phyloP scores from a whole-genome alignment of 2,797 vertebrate genomes.

The Acomys russatus region DNA sequence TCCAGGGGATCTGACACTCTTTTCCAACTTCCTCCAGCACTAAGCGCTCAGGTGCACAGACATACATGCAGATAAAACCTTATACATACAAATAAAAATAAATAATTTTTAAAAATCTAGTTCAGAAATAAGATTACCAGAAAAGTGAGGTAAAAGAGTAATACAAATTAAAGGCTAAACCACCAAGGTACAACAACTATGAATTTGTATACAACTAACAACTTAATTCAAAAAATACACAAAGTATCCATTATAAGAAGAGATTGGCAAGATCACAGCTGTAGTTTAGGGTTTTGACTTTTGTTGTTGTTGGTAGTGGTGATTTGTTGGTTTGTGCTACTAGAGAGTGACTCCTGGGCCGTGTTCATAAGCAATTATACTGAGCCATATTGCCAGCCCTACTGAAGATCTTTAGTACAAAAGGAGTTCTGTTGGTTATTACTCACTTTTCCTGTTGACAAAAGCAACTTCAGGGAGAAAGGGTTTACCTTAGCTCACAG shows the following conservation, averaged over 20 bases:
- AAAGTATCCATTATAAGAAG: neutral
- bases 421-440: neutral
- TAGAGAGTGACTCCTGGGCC: neutral
- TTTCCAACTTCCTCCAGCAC: neutral
- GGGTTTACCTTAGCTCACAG: neutral
- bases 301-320: neutral
- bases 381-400: neutral
- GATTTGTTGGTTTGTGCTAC: neutral
- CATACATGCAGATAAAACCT: neutral
- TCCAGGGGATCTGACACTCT: neutral
- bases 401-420: neutral
- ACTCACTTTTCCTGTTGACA: neutral
- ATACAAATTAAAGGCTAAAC: neutral
- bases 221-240: neutral
- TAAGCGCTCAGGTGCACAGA: neutral
- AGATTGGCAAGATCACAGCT: neutral
- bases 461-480: neutral
- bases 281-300: neutral
- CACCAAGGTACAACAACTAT: neutral
- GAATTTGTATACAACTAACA: neutral
- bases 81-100: neutral
- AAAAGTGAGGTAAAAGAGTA: neutral
- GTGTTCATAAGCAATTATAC: neutral
- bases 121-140: neutral
- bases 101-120: neutral